These are phyloP conservation scores for Cryptocephalus primarius DNA, from an alignment of 2,888 invertebrate species.

Conservation along the genomic window DNA sequence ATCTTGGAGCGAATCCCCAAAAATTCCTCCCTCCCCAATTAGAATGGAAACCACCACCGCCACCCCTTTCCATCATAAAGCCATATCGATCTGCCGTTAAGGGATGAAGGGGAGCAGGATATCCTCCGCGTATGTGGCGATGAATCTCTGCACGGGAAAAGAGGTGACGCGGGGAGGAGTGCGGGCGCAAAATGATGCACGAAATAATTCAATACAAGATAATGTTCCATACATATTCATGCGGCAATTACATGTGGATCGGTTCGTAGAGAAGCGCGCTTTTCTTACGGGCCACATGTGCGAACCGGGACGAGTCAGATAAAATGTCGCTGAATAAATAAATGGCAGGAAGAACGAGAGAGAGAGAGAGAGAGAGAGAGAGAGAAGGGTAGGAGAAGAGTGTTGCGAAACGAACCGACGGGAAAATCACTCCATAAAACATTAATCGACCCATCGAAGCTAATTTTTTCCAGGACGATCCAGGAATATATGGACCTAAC, in stretches of 20 bases:
- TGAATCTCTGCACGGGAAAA: constrained; percentile 7
- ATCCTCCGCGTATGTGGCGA: not conserved
- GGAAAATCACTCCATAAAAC: no score
- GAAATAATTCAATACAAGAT: constrained; percentile 33
- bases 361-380: not conserved
- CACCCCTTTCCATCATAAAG: no score
- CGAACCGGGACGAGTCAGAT: constrained; percentile 5
- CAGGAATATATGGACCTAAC: no score
- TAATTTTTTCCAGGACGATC: no score
- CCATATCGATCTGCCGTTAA: no score
- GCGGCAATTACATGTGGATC: constrained; percentile 27
- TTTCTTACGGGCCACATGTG: constrained; percentile 9
- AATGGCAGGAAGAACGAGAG: not conserved
- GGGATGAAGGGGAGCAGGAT: no score
- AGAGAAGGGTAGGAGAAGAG: not conserved
- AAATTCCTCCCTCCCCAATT: no score
- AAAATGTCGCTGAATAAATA: constrained; percentile 8
- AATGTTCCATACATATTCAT: constrained; percentile 34
- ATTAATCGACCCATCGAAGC: no score
- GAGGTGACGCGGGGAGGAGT: not conserved
- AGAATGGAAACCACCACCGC: no score
- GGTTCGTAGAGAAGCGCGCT: constrained; percentile 2
- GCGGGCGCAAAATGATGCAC: constrained; percentile 18
- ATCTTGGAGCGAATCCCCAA: no score
- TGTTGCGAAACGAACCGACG: no score